Evolutionary conservation across 2,888 invertebrate species (phyloP).

Genomic region (Thymelicus acteon): DNA sequence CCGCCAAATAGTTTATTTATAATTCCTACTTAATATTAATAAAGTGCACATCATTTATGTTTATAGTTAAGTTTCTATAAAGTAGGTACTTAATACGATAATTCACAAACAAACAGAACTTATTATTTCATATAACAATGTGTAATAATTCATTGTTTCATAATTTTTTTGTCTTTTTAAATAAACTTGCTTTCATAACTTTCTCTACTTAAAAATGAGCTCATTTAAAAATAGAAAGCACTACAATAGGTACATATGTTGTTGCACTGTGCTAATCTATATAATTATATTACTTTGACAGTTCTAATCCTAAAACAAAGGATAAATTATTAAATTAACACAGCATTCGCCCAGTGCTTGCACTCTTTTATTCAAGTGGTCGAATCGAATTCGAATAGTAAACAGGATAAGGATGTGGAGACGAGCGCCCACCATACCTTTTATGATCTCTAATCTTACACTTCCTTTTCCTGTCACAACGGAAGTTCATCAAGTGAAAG

Average conservation of each 20-base stretch:
- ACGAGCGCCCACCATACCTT: conserved; percentile 47
- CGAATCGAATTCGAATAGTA: conserved; percentile 18
- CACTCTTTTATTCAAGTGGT: not conserved
- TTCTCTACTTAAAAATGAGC: conserved; percentile 3
- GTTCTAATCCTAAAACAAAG: not conserved
- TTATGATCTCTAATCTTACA: conserved; percentile 68
- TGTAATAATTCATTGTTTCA: no score
- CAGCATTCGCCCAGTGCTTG: no score
- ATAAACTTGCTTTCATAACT: not conserved
- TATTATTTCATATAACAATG: no score
- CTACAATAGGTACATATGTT: not conserved
- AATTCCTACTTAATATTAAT: no score
- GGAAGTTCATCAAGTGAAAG: conserved; percentile 50
- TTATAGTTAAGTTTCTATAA: no score
- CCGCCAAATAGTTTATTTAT: no score
- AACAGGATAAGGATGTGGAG: conserved; percentile 65
- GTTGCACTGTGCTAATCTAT: not conserved
- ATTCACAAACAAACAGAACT: no score
- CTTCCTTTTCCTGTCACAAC: conserved; percentile 84
- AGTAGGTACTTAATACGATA: no score
- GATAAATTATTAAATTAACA: no score
- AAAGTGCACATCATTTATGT: no score
- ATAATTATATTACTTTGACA: not conserved
- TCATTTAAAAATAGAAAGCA: conserved; percentile 28
- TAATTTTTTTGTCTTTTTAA: not conserved